Conservation (phyloP, 2,888 invertebrate genomes). For the Dinocampus coccinellae region DNA sequence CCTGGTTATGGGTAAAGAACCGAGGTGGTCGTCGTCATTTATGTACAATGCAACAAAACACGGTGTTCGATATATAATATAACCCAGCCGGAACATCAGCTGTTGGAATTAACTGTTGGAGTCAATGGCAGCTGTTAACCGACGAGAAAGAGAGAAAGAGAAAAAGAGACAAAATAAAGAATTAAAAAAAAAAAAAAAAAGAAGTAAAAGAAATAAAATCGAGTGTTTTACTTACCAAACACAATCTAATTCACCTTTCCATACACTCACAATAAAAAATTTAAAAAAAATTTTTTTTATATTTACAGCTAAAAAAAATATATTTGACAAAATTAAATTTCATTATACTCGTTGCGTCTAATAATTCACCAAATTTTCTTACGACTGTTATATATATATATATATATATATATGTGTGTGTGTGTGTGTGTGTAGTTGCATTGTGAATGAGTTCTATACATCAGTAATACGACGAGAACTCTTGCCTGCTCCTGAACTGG, state of each 20-base stretch:
- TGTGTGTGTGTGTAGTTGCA: not conserved
- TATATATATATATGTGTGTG: too few relatives aligned
- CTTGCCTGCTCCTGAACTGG: conserved; percentile 14
- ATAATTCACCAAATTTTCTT: not conserved
- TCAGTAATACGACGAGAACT: not conserved
- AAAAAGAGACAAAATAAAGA: too few relatives aligned
- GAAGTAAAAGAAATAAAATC: conserved; percentile 15
- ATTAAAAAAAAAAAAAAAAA: conserved; percentile 25
- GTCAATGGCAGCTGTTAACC: conserved; percentile 49
- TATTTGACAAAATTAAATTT: too few relatives aligned
- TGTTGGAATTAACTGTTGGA: conserved; percentile 63
- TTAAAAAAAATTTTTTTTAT: too few relatives aligned
- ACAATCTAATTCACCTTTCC: conserved; percentile 23
- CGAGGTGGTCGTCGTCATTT: conserved; percentile 46
- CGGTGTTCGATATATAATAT: conserved; percentile 26
- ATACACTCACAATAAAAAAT: too few relatives aligned
- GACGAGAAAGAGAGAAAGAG: conserved; percentile 17
- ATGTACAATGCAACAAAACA: conserved; percentile 36
- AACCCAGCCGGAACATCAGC: conserved; percentile 57
- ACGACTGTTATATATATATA: not conserved
- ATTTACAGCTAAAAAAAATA: too few relatives aligned
- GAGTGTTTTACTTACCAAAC: not conserved
- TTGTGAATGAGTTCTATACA: not conserved
- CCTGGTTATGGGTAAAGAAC: conserved; percentile 38
- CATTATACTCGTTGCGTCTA: not conserved